Evolutionary conservation across 2,797 vertebrate genomes (phyloP).

Genomic region (Alosa sapidissima): DNA sequence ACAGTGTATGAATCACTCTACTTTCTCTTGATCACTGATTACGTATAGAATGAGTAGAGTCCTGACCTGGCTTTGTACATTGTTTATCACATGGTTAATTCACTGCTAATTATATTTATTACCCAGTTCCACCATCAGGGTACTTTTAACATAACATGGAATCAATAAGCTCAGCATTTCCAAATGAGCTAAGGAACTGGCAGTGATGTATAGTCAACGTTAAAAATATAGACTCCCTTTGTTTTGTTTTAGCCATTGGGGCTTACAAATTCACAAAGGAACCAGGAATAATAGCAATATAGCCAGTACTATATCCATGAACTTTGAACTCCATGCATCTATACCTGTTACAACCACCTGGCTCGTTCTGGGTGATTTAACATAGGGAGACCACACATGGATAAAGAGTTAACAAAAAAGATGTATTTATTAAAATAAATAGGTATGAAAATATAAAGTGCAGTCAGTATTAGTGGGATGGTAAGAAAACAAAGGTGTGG

Average conservation of each 20-base stretch:
- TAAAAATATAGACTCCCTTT: background rate
- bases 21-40: background rate
- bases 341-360: too few relatives aligned
- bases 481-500: too few relatives aligned
- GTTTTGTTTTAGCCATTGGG: background rate
- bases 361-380: too few relatives aligned
- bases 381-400: too few relatives aligned
- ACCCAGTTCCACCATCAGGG: background rate
- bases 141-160: background rate
- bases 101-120: background rate
- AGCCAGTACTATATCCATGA: background rate
- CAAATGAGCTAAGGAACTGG: background rate
- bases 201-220: background rate
- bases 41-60: background rate
- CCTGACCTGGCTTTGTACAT: background rate
- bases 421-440: too few relatives aligned
- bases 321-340: background rate
- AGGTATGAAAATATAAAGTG: too few relatives aligned
- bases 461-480: too few relatives aligned
- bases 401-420: too few relatives aligned
- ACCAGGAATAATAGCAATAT: background rate
- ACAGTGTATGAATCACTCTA: background rate
- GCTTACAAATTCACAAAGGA: background rate
- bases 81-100: background rate
- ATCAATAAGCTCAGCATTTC: background rate